Evolutionary conservation across 2,113 vertebrate genomes (phyloP), one percentile per base, ranked within the genome.

Genomic region (Astatotilapia flaviijosephi): DNA sequence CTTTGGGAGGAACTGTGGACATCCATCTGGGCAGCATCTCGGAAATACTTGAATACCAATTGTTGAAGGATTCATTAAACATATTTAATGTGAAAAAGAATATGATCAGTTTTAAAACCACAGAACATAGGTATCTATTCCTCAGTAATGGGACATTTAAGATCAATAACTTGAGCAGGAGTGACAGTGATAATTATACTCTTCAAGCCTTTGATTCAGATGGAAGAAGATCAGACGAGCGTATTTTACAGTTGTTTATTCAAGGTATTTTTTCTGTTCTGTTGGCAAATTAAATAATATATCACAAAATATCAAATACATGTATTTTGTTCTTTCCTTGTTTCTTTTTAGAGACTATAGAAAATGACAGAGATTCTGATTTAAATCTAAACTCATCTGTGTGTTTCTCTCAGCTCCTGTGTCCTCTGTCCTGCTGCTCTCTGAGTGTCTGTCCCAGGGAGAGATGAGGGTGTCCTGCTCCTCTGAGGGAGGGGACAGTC

Each of bases 401-500:
- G 55, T 33, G 0, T 80, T 40, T 73, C 55, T 82, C 28, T 68
- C 87, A 96, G 95, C 88, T 83, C 85, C 89, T 47, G 89, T 96
- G 65, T 92, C 47, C 33, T 80, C 45, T 68, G 33, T 89, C 26
- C 49, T 2, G 42, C 62, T 95, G 94, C 89, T 92, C 83, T 62
- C 82, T 95, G 54, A 65, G 82, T 60, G 55, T 85, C 68, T 73
- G 87, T 83, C 54, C 11, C 54, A 23, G 53, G 51, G 51, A 54
- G n/a, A 12, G 53, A 54, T 2, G n/a, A 54, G 53, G 53, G n/a
- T 23, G 10, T 54, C 51, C n/a, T 54, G 51, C n/a, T 54, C 51
- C 51, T 54, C n/a, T 54, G 10, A 54, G 51, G 51, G 51, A 54
- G 51, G 51, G 51, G 51, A 54, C 53, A 4, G 53, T 54, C 1